Percentiles rank a stretch among this genome's conserved stretches.
Conservation (phyloP, 2,888 invertebrate genomes). For the Cryptocephalus moraei region DNA sequence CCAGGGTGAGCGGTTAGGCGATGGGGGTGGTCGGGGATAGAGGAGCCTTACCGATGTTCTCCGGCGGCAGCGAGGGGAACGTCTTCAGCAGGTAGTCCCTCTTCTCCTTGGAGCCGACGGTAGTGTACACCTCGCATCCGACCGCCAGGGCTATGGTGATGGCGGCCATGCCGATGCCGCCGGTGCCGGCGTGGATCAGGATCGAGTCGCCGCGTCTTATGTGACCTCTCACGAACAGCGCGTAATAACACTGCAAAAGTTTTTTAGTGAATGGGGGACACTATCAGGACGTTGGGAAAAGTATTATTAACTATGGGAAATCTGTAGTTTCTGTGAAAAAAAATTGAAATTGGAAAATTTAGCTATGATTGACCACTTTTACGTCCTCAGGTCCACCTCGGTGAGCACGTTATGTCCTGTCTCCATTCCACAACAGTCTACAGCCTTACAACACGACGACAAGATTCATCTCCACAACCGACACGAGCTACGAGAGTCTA, state of each 20-base stretch:
- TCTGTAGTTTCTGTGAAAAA: neutral
- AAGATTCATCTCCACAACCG: too few species aligned
- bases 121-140: slow-evolving; percentile 78
- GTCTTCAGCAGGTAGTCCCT: slow-evolving; percentile 68
- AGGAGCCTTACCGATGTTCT: slow-evolving; percentile 49
- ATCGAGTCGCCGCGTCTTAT: slow-evolving; percentile 17
- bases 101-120: slow-evolving; percentile 78
- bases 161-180: slow-evolving; percentile 91
- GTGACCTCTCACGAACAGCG: slow-evolving; percentile 14
- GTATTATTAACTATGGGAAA: neutral
- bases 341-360: too few species aligned
- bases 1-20: slow-evolving; percentile 78
- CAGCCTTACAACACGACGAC: too few species aligned
- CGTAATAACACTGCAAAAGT: slow-evolving; percentile 19
- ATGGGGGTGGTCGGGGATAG: slow-evolving; percentile 71
- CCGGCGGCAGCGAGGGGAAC: slow-evolving; percentile 69
- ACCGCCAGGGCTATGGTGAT: slow-evolving; percentile 79
- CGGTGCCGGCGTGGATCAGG: slow-evolving; percentile 38
- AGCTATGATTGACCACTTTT: too few species aligned
- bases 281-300: neutral
- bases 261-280: neutral
- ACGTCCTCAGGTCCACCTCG: too few species aligned
- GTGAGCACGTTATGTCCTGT: too few species aligned
- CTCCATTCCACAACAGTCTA: too few species aligned
- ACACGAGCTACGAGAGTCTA: too few species aligned